Percentiles rank a stretch among this genome's conserved stretches.
phyloP scores from a whole-genome alignment of 2,888 invertebrate genomes.

The Coenonympha glycerion region DNA sequence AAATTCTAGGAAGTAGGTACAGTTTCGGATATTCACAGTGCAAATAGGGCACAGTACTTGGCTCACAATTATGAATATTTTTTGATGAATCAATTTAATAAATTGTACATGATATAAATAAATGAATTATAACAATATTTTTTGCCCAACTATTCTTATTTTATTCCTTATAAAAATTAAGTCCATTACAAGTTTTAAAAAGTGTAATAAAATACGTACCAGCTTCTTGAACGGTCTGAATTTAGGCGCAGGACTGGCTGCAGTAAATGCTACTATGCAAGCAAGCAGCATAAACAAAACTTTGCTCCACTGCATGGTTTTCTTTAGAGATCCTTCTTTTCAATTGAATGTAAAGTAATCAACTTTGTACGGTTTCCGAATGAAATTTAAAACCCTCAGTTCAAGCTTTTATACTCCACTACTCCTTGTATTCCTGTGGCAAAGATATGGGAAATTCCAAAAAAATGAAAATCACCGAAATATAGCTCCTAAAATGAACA shows the following conservation, averaged over 20 bases:
- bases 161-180: too few relatives aligned
- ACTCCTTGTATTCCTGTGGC: not conserved
- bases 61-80: too few relatives aligned
- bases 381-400: not conserved
- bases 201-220: constrained; percentile 28
- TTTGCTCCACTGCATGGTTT: constrained; percentile 41
- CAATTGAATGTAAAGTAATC: not conserved
- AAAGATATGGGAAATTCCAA: not conserved
- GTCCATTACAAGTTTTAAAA: not conserved
- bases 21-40: too few relatives aligned
- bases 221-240: constrained; percentile 39
- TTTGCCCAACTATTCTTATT: too few relatives aligned
- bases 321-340: not conserved
- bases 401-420: constrained; percentile 11
- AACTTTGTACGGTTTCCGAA: constrained; percentile 1
- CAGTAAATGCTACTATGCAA: constrained; percentile 29
- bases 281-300: constrained; percentile 34
- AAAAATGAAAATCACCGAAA: not conserved
- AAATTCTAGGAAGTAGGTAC: too few relatives aligned
- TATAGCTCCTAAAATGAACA: not conserved
- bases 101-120: too few relatives aligned
- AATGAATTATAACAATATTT: too few relatives aligned
- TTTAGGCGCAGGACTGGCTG: constrained; percentile 33
- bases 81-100: too few relatives aligned
- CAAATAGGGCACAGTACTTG: too few relatives aligned